Percentiles rank a stretch among this genome's conserved stretches.
These are phyloP conservation scores for Dasyurus viverrinus DNA, from an alignment of 2,113 vertebrate genomes.

Conservation along the genomic window DNA sequence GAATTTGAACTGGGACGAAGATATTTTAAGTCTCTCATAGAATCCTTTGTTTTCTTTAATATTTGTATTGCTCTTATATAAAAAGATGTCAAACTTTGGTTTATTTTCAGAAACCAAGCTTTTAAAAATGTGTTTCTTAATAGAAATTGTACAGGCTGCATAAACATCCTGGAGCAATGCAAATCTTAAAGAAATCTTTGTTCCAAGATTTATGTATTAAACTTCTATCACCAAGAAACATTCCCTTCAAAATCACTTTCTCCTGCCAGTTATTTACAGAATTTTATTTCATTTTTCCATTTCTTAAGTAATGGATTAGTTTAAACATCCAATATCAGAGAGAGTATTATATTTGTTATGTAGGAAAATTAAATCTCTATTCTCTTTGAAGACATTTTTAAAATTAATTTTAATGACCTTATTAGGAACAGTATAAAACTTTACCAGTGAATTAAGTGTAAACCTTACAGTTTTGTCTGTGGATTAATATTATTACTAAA, in stretches of 20 bases:
- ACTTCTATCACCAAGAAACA: background rate
- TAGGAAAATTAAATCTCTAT: background rate
- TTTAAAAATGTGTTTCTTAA: background rate
- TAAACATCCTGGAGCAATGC: background rate
- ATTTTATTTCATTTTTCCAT: background rate
- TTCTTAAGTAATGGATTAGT: background rate
- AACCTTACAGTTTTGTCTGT: background rate
- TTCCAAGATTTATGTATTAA: conserved; percentile 30
- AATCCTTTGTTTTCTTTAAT: conserved; percentile 32
- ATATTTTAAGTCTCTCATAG: conserved; percentile 43
- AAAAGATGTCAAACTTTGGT: conserved; percentile 28
- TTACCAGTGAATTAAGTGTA: background rate
- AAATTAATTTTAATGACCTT: background rate
- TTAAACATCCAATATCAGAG: background rate
- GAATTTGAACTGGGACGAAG: background rate
- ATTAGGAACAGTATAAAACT: background rate
- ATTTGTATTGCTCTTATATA: conserved; percentile 45
- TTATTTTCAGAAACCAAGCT: conserved; percentile 18
- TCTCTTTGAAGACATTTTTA: background rate
- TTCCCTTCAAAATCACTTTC: background rate
- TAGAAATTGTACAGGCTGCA: background rate
- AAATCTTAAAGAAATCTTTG: background rate
- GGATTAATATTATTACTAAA: background rate
- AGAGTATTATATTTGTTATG: conserved; percentile 11
- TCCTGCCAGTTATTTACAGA: background rate